These are phyloP conservation scores for Sarcophaga rosellei DNA, from an alignment of 2,888 invertebrate genomes.

Conservation along the genomic window DNA sequence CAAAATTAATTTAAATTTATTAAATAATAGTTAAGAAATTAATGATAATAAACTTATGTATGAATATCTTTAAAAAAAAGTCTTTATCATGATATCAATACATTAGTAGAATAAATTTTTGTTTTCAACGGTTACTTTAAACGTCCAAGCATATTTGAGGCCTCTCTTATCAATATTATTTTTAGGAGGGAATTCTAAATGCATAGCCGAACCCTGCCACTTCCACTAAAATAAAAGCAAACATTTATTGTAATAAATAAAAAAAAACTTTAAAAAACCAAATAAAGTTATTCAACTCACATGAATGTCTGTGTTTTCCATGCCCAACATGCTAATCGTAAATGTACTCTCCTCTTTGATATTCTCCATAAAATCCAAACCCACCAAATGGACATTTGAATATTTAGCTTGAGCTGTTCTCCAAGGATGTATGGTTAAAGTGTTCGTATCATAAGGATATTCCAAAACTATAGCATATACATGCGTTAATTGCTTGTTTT, in stretches of 20 bases:
- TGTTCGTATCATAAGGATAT: conserved; percentile 85
- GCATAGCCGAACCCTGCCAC: conserved; percentile 71
- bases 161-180: conserved; percentile 77
- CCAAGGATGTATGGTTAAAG: conserved; percentile 82
- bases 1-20: too few relatives aligned
- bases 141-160: conserved; percentile 79
- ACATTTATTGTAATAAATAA: conserved; percentile 67
- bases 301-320: conserved; percentile 73
- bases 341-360: conserved; percentile 52
- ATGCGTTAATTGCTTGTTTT: conserved; percentile 49
- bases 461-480: conserved; percentile 87
- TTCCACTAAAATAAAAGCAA: conserved; percentile 74
- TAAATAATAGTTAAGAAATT: too few relatives aligned
- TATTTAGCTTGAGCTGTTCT: conserved; percentile 68
- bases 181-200: conserved; percentile 78
- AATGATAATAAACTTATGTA: background rate
- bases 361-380: conserved; percentile 69
- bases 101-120: background rate
- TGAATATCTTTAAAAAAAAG: background rate
- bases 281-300: conserved; percentile 64
- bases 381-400: conserved; percentile 71
- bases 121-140: conserved; percentile 76
- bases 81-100: background rate
- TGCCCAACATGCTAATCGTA: conserved; percentile 83
- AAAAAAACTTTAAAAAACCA: background rate